Conservation (phyloP, 2,888 invertebrate genomes). For the Ethmia dodecea region DNA sequence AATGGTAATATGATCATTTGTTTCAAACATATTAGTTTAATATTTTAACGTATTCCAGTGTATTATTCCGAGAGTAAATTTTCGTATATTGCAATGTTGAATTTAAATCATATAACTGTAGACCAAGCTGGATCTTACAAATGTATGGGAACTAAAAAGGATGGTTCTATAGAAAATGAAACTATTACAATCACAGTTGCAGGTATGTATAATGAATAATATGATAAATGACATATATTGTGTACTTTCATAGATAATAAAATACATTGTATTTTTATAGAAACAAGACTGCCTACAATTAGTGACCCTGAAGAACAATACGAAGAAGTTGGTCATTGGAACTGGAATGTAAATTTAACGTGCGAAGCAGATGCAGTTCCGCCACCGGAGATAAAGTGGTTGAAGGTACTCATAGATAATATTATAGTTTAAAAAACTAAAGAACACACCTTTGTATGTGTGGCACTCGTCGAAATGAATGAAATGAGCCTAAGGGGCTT, state of each 20-base stretch:
- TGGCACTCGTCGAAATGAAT: too few species aligned
- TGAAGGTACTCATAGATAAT: constrained; percentile 73
- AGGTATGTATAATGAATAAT: constrained; percentile 33
- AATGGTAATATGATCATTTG: background rate
- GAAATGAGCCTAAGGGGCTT: too few species aligned
- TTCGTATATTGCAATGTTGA: constrained; percentile 44
- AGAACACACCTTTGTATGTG: too few species aligned
- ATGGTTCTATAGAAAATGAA: constrained; percentile 24
- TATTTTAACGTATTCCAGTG: constrained; percentile 30
- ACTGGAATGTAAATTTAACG: constrained; percentile 45
- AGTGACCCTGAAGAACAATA: constrained; percentile 28
- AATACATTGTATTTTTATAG: constrained; percentile 23
- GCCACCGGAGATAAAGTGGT: constrained; percentile 82
- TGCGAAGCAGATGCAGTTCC: constrained; percentile 80
- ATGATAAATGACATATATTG: background rate
- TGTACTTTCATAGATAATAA: constrained; percentile 1
- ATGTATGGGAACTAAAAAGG: constrained; percentile 34
- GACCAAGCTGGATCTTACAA: constrained; percentile 42
- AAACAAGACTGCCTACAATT: constrained; percentile 30
- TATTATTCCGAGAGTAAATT: constrained; percentile 26
- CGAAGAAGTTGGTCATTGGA: constrained; percentile 31
- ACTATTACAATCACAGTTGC: constrained; percentile 36
- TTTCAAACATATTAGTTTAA: background rate
- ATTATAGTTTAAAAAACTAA: too few species aligned
- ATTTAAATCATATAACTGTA: constrained; percentile 35